A percentile compares a stretch with the other conserved stretches of the same genome.
Conservation (phyloP, 2,888 invertebrate species). For the Troglohyphantes excavatus region DNA sequence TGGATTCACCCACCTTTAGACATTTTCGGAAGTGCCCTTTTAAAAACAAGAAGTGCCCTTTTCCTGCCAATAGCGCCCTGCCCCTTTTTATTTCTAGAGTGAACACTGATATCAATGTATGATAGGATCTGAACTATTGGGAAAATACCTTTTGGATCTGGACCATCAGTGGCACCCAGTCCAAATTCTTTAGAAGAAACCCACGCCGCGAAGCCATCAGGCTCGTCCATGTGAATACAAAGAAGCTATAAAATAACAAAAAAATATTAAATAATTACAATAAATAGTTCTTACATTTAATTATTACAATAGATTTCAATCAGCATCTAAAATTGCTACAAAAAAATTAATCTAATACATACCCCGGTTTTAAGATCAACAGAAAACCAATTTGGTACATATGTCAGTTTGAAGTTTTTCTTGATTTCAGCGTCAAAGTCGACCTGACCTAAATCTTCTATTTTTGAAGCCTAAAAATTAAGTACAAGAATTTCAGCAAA, state of each 20-base stretch:
- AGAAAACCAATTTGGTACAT: slow-evolving; percentile 99
- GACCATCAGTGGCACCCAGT: slow-evolving; percentile 85
- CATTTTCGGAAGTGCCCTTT: no score
- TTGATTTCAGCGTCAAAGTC: slow-evolving; percentile 97
- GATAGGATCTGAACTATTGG: no score
- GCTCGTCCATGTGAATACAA: slow-evolving; percentile 98
- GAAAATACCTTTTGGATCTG: slow-evolving; percentile 89
- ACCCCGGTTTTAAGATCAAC: slow-evolving; percentile 99
- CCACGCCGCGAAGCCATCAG: slow-evolving; percentile 99
- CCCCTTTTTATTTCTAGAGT: no score
- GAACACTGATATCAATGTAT: no score
- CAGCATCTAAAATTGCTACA: neutral
- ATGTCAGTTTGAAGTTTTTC: slow-evolving; percentile 94
- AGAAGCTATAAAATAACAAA: slow-evolving; percentile 87
- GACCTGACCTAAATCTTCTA: slow-evolving; percentile 94
- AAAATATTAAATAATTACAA: neutral
- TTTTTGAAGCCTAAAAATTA: slow-evolving; percentile 87
- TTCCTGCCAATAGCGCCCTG: no score
- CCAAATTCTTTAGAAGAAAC: slow-evolving; percentile 98
- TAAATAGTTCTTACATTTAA: no score
- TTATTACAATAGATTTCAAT: no score
- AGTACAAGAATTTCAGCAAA: no score
- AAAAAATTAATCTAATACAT: slow-evolving; percentile 81
- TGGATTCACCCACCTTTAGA: no score
- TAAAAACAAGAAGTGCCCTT: no score